These are phyloP conservation scores for Melanotaenia boesemani DNA, from an alignment of 2,797 vertebrate genomes.

Conservation along the genomic window DNA sequence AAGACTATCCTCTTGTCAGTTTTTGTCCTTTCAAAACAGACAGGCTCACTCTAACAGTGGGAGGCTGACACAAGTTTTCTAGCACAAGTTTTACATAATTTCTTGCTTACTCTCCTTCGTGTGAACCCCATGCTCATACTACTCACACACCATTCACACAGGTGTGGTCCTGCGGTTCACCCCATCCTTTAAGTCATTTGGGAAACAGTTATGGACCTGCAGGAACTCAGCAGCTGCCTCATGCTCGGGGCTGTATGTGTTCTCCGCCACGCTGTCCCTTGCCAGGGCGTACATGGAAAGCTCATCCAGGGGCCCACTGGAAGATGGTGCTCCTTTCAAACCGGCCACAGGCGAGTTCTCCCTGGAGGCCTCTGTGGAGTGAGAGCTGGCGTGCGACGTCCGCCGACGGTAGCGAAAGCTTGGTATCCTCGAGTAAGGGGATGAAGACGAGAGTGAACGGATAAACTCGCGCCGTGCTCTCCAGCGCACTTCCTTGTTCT, in stretches of 20 bases:
- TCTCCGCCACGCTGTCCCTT: conserved; percentile 89
- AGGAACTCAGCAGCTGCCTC: conserved; percentile 91
- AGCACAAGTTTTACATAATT: conserved; percentile 9
- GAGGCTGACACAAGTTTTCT: conserved; percentile 27
- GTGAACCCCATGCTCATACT: conserved; percentile 3
- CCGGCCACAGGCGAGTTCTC: conserved; percentile 89
- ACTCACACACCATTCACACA: conserved; percentile 82
- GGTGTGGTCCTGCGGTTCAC: conserved; percentile 96
- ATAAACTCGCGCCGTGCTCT: conserved; percentile 91
- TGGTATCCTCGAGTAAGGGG: conserved; percentile 96
- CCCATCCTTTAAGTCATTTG: conserved; percentile 94
- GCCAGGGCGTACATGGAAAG: conserved; percentile 97
- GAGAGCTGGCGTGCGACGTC: conserved; percentile 91
- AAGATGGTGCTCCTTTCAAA: conserved; percentile 87
- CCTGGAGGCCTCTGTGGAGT: conserved; percentile 92
- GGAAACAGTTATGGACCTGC: conserved; percentile 97
- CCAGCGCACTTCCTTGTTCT: conserved; percentile 94
- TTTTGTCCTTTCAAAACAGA: conserved; percentile 27
- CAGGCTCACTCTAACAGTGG: conserved; percentile 15
- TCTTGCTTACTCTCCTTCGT: background rate
- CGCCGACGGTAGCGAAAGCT: conserved; percentile 94
- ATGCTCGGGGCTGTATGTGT: conserved; percentile 94
- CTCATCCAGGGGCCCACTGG: conserved; percentile 89
- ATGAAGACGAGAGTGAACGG: conserved; percentile 90
- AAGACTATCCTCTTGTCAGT: conserved; percentile 8